Conservation (phyloP, 2,888 invertebrate species). For the Homarus gammarus region DNA sequence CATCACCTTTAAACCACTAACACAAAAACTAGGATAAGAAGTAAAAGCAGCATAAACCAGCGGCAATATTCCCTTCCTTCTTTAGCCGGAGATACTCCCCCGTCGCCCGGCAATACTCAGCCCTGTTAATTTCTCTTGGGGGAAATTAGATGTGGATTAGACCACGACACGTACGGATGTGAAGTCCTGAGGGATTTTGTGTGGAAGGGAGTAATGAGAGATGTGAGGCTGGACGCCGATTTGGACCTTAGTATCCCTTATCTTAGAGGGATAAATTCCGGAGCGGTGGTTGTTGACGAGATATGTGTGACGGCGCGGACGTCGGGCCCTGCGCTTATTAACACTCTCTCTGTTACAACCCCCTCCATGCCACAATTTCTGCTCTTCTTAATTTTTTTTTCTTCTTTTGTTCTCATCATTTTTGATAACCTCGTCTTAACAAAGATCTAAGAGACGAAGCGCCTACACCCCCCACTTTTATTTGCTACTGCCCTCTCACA, state of each 20-base stretch:
- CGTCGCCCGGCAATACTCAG: constrained; percentile 36
- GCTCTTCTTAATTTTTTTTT: background rate
- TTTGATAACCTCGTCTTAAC: too few species aligned
- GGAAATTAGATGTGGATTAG: constrained; percentile 60
- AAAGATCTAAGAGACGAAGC: too few species aligned
- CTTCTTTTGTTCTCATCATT: too few species aligned
- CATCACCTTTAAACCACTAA: too few species aligned
- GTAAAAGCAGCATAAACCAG: background rate
- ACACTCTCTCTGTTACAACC: background rate
- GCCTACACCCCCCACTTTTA: too few species aligned
- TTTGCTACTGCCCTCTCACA: too few species aligned
- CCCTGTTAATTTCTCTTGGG: constrained; percentile 59
- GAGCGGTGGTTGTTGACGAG: background rate
- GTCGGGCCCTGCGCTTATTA: constrained; percentile 10
- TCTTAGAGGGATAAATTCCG: constrained; percentile 17
- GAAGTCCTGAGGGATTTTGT: constrained; percentile 35
- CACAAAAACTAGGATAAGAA: background rate
- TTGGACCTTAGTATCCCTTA: constrained; percentile 28
- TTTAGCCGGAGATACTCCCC: constrained; percentile 11
- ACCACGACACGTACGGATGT: constrained; percentile 56
- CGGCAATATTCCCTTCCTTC: constrained; percentile 13
- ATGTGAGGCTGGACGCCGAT: constrained; percentile 20
- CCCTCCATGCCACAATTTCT: background rate
- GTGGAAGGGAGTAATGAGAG: constrained; percentile 56
- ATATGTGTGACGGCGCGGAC: background rate